A percentile compares a stretch with the other conserved stretches of the same genome.
Evolutionary conservation across 2,888 invertebrate genomes (phyloP).

Genomic region (Stenolophus ochropezus): DNA sequence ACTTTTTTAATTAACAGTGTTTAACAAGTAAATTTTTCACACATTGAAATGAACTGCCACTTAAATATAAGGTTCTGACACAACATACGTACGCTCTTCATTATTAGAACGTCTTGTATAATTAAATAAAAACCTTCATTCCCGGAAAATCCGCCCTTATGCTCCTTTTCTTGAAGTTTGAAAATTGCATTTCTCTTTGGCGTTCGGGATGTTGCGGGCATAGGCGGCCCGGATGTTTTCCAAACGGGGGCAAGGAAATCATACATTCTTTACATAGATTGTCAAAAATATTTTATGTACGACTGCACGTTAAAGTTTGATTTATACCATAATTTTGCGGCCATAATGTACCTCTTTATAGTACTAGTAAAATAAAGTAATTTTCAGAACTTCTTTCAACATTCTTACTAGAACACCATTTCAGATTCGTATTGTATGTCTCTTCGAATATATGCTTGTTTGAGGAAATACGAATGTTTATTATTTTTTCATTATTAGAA

Average conservation of each 20-base stretch:
- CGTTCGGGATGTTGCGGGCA: neutral
- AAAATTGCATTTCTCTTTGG: neutral
- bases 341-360: too few relatives aligned
- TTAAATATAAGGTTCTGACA: neutral
- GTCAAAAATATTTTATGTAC: too few relatives aligned
- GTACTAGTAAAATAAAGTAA: too few relatives aligned
- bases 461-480: too few relatives aligned
- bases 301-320: too few relatives aligned
- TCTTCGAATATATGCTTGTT: too few relatives aligned
- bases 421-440: too few relatives aligned
- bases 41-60: neutral
- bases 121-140: neutral
- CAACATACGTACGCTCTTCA: neutral
- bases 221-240: neutral
- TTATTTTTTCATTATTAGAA: too few relatives aligned
- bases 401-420: too few relatives aligned
- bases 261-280: too few relatives aligned
- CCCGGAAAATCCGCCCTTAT: neutral
- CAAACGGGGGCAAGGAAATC: neutral
- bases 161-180: neutral
- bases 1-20: neutral
- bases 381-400: too few relatives aligned
- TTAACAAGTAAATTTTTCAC: neutral
- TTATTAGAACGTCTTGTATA: constrained; percentile 8
- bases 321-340: too few relatives aligned